Percentiles rank a stretch among this genome's conserved stretches.
Conservation (phyloP, 2,797 vertebrate genomes). For the Taenioides sp. region DNA sequence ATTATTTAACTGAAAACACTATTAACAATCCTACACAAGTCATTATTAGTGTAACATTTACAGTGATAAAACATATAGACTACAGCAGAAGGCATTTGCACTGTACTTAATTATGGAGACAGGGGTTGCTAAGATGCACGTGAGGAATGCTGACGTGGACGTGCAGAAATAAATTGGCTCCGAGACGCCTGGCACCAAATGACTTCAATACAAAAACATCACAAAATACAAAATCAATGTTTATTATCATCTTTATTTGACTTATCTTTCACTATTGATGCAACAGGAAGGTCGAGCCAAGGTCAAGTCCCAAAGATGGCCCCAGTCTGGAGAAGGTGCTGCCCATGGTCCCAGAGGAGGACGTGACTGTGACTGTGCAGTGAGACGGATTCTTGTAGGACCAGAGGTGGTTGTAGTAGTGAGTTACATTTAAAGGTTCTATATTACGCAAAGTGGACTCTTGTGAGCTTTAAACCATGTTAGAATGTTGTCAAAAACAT, state of each 20-base stretch:
- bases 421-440: too few species aligned
- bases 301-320: background rate
- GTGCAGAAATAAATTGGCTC: slow-evolving; percentile 2
- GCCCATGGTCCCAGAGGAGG: background rate
- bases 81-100: background rate
- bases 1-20: too few species aligned
- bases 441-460: too few species aligned
- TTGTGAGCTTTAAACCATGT: too few species aligned
- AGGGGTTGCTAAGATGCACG: background rate
- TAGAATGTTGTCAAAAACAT: too few species aligned
- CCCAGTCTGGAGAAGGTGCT: background rate
- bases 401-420: too few species aligned
- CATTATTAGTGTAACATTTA: too few species aligned
- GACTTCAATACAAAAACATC: background rate
- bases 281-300: background rate
- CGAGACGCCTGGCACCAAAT: slow-evolving; percentile 2
- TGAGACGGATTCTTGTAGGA: too few species aligned
- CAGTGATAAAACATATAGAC: background rate
- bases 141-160: background rate
- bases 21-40: too few species aligned
- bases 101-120: background rate
- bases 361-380: background rate
- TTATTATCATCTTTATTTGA: slow-evolving; percentile 6
- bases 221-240: slow-evolving; percentile 16
- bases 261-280: background rate